Evolutionary conservation across 2,888 invertebrate genomes (phyloP).

Genomic region (Archips crataeganus): DNA sequence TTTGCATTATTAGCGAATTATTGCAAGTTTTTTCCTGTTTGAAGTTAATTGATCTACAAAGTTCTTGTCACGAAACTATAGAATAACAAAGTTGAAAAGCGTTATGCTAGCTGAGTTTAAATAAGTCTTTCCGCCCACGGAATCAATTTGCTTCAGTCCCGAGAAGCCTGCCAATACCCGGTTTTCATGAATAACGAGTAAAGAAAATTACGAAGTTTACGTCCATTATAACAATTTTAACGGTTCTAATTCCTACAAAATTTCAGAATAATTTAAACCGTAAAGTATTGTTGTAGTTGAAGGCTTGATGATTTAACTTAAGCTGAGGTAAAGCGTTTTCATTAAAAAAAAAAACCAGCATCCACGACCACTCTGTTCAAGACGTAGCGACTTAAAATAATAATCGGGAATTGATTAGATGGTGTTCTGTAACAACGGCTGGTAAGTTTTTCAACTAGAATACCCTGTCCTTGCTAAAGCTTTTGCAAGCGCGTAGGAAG

Average conservation of each 20-base stretch:
- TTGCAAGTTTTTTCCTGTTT: not conserved
- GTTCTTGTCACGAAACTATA: not conserved
- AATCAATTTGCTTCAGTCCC: constrained; percentile 9
- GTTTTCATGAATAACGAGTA: not conserved
- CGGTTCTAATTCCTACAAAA: not conserved
- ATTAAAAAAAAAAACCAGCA: too few species aligned
- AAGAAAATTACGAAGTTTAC: constrained; percentile 5
- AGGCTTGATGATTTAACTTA: not conserved
- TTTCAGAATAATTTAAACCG: not conserved
- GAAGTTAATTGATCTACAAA: not conserved
- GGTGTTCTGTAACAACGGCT: too few species aligned
- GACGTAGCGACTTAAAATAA: too few species aligned
- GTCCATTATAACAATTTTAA: not conserved
- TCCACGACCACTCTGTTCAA: too few species aligned
- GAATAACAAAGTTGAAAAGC: constrained; percentile 3
- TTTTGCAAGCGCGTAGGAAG: too few species aligned
- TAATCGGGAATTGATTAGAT: too few species aligned
- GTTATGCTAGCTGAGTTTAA: constrained; percentile 5
- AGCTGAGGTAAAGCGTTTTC: not conserved
- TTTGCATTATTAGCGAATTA: not conserved
- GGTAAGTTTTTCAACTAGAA: too few species aligned
- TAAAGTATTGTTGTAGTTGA: not conserved
- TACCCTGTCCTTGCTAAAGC: too few species aligned
- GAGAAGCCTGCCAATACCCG: constrained; percentile 14
- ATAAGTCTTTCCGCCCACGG: constrained; percentile 6